Evolutionary conservation across 2,797 vertebrate genomes (phyloP).

Genomic region (Sebastes nivosus): DNA sequence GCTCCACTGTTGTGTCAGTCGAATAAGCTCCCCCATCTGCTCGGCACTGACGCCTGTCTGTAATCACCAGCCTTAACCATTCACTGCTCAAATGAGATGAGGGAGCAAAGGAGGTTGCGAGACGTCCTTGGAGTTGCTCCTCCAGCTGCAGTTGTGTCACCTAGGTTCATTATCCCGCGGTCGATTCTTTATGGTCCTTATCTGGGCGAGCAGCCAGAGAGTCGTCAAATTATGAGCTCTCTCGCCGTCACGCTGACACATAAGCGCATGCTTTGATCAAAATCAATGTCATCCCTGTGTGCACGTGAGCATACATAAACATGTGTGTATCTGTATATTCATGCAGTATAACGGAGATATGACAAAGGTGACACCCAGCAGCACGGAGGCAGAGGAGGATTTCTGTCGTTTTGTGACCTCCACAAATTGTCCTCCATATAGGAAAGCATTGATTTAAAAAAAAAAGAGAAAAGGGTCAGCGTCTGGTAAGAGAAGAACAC

Average conservation of each 20-base stretch:
- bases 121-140: constrained; percentile 55
- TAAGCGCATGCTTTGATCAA: constrained; percentile 13
- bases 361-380: constrained; percentile 30
- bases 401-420: constrained; percentile 19
- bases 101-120: constrained; percentile 34
- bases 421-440: constrained; percentile 49
- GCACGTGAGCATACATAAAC: constrained; percentile 4
- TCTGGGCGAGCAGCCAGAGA: constrained; percentile 42
- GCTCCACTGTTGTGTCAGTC: constrained; percentile 17
- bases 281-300: background rate
- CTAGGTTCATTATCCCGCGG: constrained; percentile 41
- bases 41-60: constrained; percentile 20
- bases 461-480: constrained; percentile 46
- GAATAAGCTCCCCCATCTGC: constrained; percentile 16
- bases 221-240: constrained; percentile 33
- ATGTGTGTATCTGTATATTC: background rate
- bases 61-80: constrained; percentile 62
- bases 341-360: background rate
- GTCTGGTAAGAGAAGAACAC: constrained; percentile 16
- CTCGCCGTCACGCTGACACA: constrained; percentile 4
- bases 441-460: constrained; percentile 51
- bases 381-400: constrained; percentile 14
- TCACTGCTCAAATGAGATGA: constrained; percentile 54
- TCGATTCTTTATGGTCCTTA: constrained; percentile 51
- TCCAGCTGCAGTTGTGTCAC: constrained; percentile 58